These are phyloP conservation scores for Palythoa grandis DNA, from an alignment of 92 coral and sea anemone genomes.

Conservation along the genomic window DNA sequence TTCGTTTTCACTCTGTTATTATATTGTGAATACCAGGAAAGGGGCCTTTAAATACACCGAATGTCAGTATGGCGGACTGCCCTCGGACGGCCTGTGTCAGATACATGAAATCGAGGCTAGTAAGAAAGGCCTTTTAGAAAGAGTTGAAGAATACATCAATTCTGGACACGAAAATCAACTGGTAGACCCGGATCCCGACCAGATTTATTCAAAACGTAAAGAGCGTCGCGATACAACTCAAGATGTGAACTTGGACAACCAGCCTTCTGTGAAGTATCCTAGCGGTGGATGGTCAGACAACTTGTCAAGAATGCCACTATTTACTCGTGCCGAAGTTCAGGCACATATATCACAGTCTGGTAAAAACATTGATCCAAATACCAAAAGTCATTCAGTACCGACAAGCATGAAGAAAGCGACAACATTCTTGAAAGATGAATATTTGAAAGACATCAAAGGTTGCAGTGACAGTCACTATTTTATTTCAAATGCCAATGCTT, in stretches of 20 bases:
- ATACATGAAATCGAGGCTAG: too few relatives aligned
- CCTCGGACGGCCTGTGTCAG: too few relatives aligned
- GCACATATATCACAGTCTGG: slow-evolving; percentile 31
- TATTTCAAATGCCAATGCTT: slow-evolving; percentile 39
- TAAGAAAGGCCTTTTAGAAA: too few relatives aligned
- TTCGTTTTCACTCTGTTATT: too few relatives aligned
- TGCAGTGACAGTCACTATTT: slow-evolving; percentile 15
- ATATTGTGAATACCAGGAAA: too few relatives aligned
- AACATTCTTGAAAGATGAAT: slow-evolving; percentile 38
- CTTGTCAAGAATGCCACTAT: slow-evolving; percentile 28
- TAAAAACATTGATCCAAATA: slow-evolving; percentile 27
- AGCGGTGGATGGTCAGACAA: slow-evolving; percentile 32
- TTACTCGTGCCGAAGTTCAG: slow-evolving; percentile 40
- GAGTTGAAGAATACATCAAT: background rate
- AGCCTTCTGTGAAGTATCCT: slow-evolving; percentile 33
- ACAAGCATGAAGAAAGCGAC: slow-evolving; percentile 44
- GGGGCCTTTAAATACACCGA: too few relatives aligned
- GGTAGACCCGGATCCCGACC: slow-evolving; percentile 28
- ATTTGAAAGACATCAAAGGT: slow-evolving; percentile 8
- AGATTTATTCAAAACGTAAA: slow-evolving; percentile 30
- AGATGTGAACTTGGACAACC: background rate
- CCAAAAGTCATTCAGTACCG: slow-evolving; percentile 41
- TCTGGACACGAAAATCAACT: slow-evolving; percentile 17
- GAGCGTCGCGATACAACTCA: slow-evolving; percentile 17
- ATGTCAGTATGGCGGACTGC: too few relatives aligned